Evolutionary conservation across 2,797 vertebrate genomes (phyloP).

Genomic region (Sebastes elongatus): DNA sequence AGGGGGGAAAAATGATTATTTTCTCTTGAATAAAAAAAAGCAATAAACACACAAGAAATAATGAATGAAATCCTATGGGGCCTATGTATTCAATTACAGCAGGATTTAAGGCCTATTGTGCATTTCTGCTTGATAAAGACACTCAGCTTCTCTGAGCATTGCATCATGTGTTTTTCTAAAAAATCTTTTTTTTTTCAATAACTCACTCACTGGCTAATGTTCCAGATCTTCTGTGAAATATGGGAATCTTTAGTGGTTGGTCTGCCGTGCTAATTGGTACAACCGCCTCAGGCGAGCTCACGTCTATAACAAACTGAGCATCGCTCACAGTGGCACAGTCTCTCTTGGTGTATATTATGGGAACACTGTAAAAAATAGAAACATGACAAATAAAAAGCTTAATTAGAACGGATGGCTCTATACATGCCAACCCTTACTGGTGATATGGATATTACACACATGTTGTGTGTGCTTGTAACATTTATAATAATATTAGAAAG

Average conservation of each 20-base stretch:
- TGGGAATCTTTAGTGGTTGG: conserved; percentile 58
- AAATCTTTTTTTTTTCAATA: conserved; percentile 22
- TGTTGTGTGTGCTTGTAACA: neutral
- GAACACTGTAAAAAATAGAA: conserved; percentile 26
- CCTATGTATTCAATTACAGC: conserved; percentile 9
- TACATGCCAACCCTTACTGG: neutral
- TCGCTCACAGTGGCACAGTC: conserved; percentile 32
- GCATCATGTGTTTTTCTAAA: neutral
- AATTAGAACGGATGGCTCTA: conserved; percentile 36
- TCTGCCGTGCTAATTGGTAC: conserved; percentile 69
- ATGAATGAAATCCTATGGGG: neutral
- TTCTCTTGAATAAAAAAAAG: conserved; percentile 10
- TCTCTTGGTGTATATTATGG: neutral
- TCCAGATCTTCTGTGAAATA: conserved; percentile 64
- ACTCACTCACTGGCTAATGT: conserved; percentile 51
- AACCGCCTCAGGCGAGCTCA: conserved; percentile 59
- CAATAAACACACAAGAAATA: neutral
- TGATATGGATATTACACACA: neutral
- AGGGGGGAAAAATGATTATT: neutral
- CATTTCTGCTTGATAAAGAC: conserved; percentile 15
- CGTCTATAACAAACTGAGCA: conserved; percentile 38
- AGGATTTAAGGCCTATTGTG: neutral
- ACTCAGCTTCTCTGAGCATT: neutral
- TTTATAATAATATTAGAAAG: too few species aligned
- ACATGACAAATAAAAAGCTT: conserved; percentile 37